Evolutionary conservation across 2,113 vertebrate genomes (phyloP), one percentile per base, ranked within the genome.

Genomic region (Pseudolaguvia tuberculata): DNA sequence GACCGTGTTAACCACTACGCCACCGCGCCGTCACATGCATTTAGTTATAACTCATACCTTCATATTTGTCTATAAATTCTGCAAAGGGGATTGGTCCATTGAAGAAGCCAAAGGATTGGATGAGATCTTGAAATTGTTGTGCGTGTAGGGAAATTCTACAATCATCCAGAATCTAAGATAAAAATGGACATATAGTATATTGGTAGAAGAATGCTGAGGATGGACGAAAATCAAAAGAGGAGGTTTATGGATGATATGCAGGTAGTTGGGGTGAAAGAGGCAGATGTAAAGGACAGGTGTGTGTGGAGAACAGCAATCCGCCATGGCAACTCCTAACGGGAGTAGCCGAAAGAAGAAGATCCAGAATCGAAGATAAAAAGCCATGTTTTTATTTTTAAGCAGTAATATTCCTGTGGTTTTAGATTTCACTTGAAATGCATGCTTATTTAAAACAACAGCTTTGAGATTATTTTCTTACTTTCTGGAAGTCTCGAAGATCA

Each of bases 41-140:
- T n/a, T n/a, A n/a, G n/a, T n/a, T 42, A 9, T 29, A 61, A 11
- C 7, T 72, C 77, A 77, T 83, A 91, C 88, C 83, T 91, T 91
- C 67, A 20, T 84, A 77, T 70, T 84, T 77, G 10, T 72, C 27
- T 6, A 86, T 57, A 68, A 92, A 88, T 61, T 91, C 85, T 42
- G 79, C 63, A 3, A 86, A 87, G 80, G 79, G 87, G 68, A 89
- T 29, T 0, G 76, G 82, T 82, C 88, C 86, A 21, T 78, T 71
- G 78, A 73, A 73, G 63, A 85, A 89, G 20, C 83, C 80, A 29
- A 89, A 12, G 29, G 85, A 81, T 21, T 84, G 57, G 1, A 53
- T 76, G 42, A 88, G 83, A 52, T 73, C 65, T 17, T 85, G 63
- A 31, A 84, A 89, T 39, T 86, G 85, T 2, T 57, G 51, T 0